Evolutionary conservation across 2,888 invertebrate genomes (phyloP).

Genomic region (Altica lythri): DNA sequence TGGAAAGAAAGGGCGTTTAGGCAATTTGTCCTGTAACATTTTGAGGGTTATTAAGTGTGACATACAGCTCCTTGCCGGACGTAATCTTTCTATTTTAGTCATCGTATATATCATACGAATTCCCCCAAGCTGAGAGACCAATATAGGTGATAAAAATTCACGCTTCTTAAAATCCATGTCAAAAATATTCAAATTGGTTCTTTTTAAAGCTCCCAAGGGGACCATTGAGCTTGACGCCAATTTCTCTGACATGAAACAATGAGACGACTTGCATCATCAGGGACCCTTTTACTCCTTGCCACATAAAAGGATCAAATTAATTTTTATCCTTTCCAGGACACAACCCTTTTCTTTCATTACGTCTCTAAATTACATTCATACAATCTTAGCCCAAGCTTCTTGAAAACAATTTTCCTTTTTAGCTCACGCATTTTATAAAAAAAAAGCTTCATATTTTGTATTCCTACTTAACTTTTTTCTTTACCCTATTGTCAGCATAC

Average conservation of each 20-base stretch:
- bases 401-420: conserved; percentile 9
- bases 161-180: conserved; percentile 62
- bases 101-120: conserved; percentile 43
- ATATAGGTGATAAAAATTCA: conserved; percentile 59
- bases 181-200: conserved; percentile 63
- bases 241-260: conserved; percentile 61
- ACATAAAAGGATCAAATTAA: conserved; percentile 49
- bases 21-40: conserved; percentile 34
- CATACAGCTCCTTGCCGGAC: conserved; percentile 33
- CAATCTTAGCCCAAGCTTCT: conserved; percentile 14
- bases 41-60: conserved; percentile 33
- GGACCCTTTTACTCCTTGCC: conserved; percentile 50
- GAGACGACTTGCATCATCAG: conserved; percentile 51
- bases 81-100: conserved; percentile 44
- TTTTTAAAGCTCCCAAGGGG: conserved; percentile 57
- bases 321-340: conserved; percentile 44
- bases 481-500: too few relatives aligned
- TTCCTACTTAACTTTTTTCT: too few relatives aligned
- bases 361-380: conserved; percentile 15
- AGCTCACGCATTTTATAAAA: background rate
- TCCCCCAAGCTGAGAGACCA: conserved; percentile 50
- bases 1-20: conserved; percentile 24
- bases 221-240: conserved; percentile 61
- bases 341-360: conserved; percentile 39
- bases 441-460: too few relatives aligned